A percentile compares a stretch with the other conserved stretches of the same genome.
Evolutionary conservation across 2,797 vertebrate species (phyloP).

Genomic region (Sebastolobus altivelis): DNA sequence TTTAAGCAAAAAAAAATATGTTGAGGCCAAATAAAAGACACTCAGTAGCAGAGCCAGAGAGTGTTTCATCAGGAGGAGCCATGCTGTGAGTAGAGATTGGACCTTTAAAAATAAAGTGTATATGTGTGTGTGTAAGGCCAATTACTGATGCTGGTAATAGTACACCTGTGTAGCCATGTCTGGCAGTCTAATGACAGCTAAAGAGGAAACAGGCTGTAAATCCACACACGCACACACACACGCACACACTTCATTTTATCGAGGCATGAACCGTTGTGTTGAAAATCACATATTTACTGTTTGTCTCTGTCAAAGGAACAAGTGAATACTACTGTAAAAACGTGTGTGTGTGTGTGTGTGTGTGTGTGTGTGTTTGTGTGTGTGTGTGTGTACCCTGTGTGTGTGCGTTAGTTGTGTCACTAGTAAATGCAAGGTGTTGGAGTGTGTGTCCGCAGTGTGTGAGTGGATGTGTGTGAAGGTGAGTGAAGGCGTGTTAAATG

Average conservation of each 20-base stretch:
- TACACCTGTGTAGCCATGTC: conserved; percentile 80
- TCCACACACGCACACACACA: conserved; percentile 47
- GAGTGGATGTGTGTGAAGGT: conserved; percentile 66
- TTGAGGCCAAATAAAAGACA: conserved; percentile 41
- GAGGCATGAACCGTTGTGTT: conserved; percentile 52
- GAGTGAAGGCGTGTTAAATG: conserved; percentile 78
- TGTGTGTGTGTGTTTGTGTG: not conserved
- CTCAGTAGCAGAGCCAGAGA: conserved; percentile 29
- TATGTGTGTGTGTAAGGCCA: conserved; percentile 64
- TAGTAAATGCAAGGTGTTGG: conserved; percentile 43
- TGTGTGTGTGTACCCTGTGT: too few species aligned
- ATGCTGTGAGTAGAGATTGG: conserved; percentile 74
- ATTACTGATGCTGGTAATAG: conserved; percentile 77
- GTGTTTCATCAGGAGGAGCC: conserved; percentile 68
- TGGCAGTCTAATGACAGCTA: conserved; percentile 78
- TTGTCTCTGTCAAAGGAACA: conserved; percentile 40
- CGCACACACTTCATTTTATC: conserved; percentile 42
- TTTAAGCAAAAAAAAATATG: conserved; percentile 7
- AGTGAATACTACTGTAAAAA: conserved; percentile 34
- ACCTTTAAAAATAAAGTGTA: conserved; percentile 53
- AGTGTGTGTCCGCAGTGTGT: conserved; percentile 40
- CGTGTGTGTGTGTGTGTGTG: not conserved
- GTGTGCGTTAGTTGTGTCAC: too few species aligned
- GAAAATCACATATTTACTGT: conserved; percentile 47
- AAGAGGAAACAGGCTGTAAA: conserved; percentile 80